phyloP scores from a whole-genome alignment of 2,113 vertebrate species.

The Xyliphius kryptos region DNA sequence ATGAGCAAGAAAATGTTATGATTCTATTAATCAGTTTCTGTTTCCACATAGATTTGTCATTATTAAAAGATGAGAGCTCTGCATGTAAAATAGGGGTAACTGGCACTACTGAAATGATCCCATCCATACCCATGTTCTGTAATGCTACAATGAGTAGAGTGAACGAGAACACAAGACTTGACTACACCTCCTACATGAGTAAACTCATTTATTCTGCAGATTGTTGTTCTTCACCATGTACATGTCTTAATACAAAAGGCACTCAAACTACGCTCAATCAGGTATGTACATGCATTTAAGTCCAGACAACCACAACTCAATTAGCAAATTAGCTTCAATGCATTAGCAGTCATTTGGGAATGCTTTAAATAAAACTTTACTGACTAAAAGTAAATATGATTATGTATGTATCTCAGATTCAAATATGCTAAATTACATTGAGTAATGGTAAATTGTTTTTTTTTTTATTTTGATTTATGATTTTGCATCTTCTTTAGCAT shows the following conservation, averaged over 20 bases:
- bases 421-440: too few relatives aligned
- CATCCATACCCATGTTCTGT: slow-evolving; percentile 38
- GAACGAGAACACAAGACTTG: slow-evolving; percentile 58
- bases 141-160: slow-evolving; percentile 38
- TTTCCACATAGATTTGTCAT: slow-evolving; percentile 42
- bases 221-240: slow-evolving; percentile 52
- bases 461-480: too few relatives aligned
- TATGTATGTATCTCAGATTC: too few relatives aligned
- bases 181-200: slow-evolving; percentile 75
- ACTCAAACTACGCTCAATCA: slow-evolving; percentile 57
- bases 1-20: neutral
- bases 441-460: too few relatives aligned
- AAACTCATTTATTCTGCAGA: slow-evolving; percentile 51
- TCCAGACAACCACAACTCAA: too few relatives aligned
- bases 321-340: too few relatives aligned
- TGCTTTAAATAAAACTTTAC: too few relatives aligned
- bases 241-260: slow-evolving; percentile 49
- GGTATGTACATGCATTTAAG: slow-evolving; percentile 33
- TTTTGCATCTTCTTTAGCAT: too few relatives aligned
- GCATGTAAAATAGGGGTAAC: slow-evolving; percentile 22
- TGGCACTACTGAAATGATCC: slow-evolving; percentile 65
- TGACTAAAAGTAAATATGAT: too few relatives aligned
- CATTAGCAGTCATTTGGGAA: too few relatives aligned
- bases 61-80: slow-evolving; percentile 15
- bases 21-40: neutral